phyloP scores from a whole-genome alignment of 2,888 invertebrate genomes.

The Netelia melanura region DNA sequence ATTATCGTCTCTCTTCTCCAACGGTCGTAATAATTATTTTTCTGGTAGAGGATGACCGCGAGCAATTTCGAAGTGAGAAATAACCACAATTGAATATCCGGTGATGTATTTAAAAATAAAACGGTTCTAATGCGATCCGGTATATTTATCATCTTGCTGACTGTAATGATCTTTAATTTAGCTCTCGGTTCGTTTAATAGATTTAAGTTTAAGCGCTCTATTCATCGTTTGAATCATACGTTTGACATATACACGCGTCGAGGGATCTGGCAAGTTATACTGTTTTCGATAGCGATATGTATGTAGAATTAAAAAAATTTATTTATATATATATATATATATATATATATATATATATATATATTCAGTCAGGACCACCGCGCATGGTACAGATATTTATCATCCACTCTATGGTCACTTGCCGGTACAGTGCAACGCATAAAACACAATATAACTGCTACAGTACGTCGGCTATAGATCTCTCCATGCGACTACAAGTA shows the following conservation, averaged over 20 bases:
- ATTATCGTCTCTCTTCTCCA: not conserved
- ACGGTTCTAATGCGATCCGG: not conserved
- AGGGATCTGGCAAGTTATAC: slow-evolving; percentile 19
- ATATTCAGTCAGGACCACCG: slow-evolving; percentile 12
- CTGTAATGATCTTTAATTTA: not conserved
- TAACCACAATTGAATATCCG: not conserved
- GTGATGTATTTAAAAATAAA: slow-evolving; percentile 27
- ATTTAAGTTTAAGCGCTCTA: not conserved
- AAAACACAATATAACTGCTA: slow-evolving; percentile 44
- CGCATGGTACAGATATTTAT: slow-evolving; percentile 28
- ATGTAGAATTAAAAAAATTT: not conserved
- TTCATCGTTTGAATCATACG: not conserved
- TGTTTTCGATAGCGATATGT: slow-evolving; percentile 34
- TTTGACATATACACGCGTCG: not conserved
- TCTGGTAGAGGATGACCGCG: not conserved
- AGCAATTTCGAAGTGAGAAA: slow-evolving; percentile 11
- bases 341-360: slow-evolving; percentile 12
- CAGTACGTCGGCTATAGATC: slow-evolving; percentile 18
- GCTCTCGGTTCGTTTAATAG: not conserved
- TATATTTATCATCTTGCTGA: not conserved
- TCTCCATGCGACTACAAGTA: slow-evolving; percentile 38
- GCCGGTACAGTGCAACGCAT: slow-evolving; percentile 35
- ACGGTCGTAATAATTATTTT: slow-evolving; percentile 32
- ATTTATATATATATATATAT: not conserved
- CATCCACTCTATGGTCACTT: slow-evolving; percentile 44